Conservation (phyloP, 2,888 invertebrate species). For the Tipula confusa region DNA sequence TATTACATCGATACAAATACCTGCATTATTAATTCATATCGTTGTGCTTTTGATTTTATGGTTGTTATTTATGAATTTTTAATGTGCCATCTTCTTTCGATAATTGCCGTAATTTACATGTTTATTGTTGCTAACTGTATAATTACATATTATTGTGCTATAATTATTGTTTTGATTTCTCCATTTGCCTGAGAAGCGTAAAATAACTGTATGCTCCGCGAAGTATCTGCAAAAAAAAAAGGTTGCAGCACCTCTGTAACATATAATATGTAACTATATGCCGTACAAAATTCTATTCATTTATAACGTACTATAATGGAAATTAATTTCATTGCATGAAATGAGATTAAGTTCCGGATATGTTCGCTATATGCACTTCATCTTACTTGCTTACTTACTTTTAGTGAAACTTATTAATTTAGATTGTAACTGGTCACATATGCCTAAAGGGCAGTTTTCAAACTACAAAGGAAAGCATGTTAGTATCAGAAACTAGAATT, state of each 20-base stretch:
- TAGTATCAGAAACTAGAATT: no score
- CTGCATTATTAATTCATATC: not conserved
- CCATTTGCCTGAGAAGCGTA: conserved; percentile 32
- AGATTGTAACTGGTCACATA: no score
- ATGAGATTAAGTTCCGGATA: no score
- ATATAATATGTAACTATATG: not conserved
- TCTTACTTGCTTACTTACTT: no score
- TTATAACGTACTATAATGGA: not conserved
- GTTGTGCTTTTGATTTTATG: not conserved
- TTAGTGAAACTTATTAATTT: no score
- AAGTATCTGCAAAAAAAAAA: conserved; percentile 28
- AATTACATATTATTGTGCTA: not conserved
- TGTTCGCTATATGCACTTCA: no score
- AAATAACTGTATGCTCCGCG: conserved; percentile 33
- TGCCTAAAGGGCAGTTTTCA: no score
- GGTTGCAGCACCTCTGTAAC: not conserved
- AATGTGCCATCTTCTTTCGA: not conserved
- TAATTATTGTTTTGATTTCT: not conserved
- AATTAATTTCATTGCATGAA: not conserved
- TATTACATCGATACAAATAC: not conserved
- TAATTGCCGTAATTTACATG: not conserved
- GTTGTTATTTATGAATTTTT: not conserved
- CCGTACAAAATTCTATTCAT: not conserved
- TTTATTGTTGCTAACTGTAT: not conserved
- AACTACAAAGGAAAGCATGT: no score